Percentiles rank a stretch among this genome's conserved stretches.
Evolutionary conservation across 2,113 vertebrate genomes (phyloP).

Genomic region (Campylomormyrus numenius): DNA sequence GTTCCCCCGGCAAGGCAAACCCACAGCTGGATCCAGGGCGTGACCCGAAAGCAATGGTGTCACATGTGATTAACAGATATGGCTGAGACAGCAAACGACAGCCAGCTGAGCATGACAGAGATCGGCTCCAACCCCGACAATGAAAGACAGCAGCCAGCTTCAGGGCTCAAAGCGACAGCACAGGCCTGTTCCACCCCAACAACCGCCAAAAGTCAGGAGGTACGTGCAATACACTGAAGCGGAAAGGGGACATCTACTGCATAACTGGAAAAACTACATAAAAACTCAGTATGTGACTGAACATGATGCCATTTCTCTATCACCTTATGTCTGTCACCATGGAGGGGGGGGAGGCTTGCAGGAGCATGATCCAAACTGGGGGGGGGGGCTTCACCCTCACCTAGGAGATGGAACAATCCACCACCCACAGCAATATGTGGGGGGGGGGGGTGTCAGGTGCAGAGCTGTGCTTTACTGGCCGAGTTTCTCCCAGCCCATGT

Average conservation of each 20-base stretch:
- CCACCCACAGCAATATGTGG: neutral
- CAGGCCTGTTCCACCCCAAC: neutral
- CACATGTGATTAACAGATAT: neutral
- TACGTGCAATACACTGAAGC: neutral
- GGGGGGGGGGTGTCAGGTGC: conserved; percentile 15
- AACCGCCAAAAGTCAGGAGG: neutral
- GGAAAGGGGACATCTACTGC: neutral
- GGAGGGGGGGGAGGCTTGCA: conserved; percentile 20
- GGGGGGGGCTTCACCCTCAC: conserved; percentile 19
- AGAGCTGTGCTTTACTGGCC: neutral
- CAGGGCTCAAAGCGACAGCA: neutral
- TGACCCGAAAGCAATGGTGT: neutral
- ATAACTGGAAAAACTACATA: neutral
- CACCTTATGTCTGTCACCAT: neutral
- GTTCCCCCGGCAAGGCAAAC: neutral
- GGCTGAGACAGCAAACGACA: neutral
- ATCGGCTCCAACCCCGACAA: neutral
- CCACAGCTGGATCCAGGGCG: neutral
- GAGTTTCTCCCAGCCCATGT: neutral
- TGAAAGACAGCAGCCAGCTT: neutral
- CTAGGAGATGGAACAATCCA: conserved; percentile 44
- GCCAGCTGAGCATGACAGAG: neutral
- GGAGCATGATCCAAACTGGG: conserved; percentile 21
- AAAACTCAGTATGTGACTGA: neutral
- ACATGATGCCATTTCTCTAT: neutral